A percentile compares a stretch with the other conserved stretches of the same genome.
phyloP scores from a whole-genome alignment of 2,797 vertebrate species.

The Sebastes wilsoni region DNA sequence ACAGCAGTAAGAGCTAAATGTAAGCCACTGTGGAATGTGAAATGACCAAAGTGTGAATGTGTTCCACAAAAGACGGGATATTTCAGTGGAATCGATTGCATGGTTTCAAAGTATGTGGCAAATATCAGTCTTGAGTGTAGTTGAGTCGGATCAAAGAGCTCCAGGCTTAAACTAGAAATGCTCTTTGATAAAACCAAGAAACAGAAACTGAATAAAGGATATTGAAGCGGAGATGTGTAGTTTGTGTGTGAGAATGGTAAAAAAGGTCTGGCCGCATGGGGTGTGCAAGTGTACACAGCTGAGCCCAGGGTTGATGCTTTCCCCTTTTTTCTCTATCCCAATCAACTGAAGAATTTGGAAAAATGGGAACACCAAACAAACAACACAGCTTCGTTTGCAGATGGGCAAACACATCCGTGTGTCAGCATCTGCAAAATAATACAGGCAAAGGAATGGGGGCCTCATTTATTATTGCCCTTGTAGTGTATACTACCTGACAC shows the following conservation, averaged over 20 bases:
- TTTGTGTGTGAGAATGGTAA: neutral
- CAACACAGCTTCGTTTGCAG: slow-evolving; percentile 10
- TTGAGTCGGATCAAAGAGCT: neutral
- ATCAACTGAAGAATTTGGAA: slow-evolving; percentile 10
- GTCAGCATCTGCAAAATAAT: slow-evolving; percentile 18
- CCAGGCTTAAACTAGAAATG: neutral
- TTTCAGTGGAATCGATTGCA: slow-evolving; percentile 13
- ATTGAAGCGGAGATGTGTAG: neutral
- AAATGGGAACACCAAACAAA: slow-evolving; percentile 40
- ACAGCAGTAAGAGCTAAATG: slow-evolving; percentile 1
- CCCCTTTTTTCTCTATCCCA: neutral
- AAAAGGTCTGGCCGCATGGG: slow-evolving; percentile 20
- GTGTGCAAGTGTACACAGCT: slow-evolving; percentile 63
- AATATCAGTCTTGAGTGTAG: neutral
- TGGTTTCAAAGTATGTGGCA: neutral
- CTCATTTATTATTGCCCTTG: neutral
- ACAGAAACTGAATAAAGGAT: neutral
- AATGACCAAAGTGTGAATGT: slow-evolving; percentile 9
- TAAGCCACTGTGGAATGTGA: slow-evolving; percentile 70
- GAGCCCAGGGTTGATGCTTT: slow-evolving; percentile 15
- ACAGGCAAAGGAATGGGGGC: neutral
- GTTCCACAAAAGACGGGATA: slow-evolving; percentile 3
- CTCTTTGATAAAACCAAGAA: neutral
- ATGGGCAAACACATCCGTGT: slow-evolving; percentile 8
- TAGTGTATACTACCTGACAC: neutral